Conservation (phyloP, 2,888 invertebrate genomes). For the Tillus elongatus region DNA sequence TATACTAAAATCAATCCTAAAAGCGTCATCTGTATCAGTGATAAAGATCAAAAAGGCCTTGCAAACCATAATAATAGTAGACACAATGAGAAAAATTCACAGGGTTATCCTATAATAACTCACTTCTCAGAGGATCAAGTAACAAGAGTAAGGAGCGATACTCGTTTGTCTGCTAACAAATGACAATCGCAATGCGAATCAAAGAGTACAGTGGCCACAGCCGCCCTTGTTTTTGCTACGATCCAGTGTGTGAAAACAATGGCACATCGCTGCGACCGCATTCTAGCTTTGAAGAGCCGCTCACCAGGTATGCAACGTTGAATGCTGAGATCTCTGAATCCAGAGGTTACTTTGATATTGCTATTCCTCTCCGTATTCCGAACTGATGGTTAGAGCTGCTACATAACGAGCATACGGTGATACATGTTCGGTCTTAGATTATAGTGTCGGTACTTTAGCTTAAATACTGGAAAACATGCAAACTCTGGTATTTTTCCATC, state of each 20-base stretch:
- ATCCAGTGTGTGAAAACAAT: constrained; percentile 43
- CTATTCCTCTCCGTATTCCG: no score
- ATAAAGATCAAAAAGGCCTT: no score
- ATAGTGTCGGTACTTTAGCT: no score
- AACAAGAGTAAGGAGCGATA: constrained; percentile 29
- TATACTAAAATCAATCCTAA: no score
- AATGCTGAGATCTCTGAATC: no score
- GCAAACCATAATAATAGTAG: not conserved
- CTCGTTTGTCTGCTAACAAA: constrained; percentile 38
- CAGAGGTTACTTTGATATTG: no score
- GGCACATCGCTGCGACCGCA: constrained; percentile 41
- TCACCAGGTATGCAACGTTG: constrained; percentile 30
- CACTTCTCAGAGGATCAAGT: constrained; percentile 23
- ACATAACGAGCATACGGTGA: no score
- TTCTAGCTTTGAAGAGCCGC: constrained; percentile 40
- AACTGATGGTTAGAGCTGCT: no score
- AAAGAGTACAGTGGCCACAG: constrained; percentile 36
- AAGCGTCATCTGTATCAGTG: no score
- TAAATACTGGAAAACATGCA: no score
- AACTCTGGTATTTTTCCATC: no score
- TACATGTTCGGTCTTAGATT: no score
- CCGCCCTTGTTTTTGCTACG: constrained; percentile 40
- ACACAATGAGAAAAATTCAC: constrained; percentile 9
- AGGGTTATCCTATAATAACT: constrained; percentile 23
- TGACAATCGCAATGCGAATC: constrained; percentile 38